These are phyloP conservation scores for Sebastes iracundus DNA, from an alignment of 2,797 vertebrate species.

Conservation along the genomic window DNA sequence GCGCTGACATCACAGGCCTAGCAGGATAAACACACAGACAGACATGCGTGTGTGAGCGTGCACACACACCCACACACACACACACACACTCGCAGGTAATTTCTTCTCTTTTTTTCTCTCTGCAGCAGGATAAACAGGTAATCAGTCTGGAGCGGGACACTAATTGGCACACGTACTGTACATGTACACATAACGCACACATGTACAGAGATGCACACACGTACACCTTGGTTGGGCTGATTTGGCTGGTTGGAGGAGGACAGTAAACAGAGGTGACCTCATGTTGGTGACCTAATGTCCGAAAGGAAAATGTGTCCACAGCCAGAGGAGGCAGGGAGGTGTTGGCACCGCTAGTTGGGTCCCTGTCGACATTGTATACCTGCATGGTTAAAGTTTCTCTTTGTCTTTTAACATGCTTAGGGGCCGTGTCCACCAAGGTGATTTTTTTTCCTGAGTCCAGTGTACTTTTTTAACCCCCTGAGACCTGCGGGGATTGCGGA, in stretches of 20 bases:
- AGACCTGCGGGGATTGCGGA: too few species aligned
- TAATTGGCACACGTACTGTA: constrained; percentile 58
- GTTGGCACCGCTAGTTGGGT: neutral
- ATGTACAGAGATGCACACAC: neutral
- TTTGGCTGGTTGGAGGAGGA: constrained; percentile 22
- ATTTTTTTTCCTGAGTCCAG: fast-evolving
- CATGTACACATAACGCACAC: neutral
- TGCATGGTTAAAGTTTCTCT: neutral
- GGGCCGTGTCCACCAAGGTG: too few species aligned
- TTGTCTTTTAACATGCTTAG: neutral
- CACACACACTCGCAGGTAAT: constrained; percentile 27
- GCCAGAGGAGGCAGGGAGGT: neutral
- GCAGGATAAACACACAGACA: constrained; percentile 68
- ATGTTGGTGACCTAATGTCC: constrained; percentile 68
- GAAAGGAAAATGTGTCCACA: constrained; percentile 35
- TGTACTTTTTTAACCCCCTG: too few species aligned
- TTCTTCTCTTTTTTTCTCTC: constrained; percentile 29
- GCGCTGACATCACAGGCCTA: constrained; percentile 77
- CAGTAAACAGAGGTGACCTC: constrained; percentile 56
- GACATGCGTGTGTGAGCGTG: neutral
- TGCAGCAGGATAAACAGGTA: constrained; percentile 71
- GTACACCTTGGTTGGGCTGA: neutral
- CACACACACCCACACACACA: neutral
- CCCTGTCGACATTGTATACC: neutral
- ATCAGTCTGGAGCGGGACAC: constrained; percentile 61